Percentiles rank a stretch among this genome's conserved stretches.
Conservation (phyloP, 2,888 invertebrate genomes). For the Megamerina dolium region DNA sequence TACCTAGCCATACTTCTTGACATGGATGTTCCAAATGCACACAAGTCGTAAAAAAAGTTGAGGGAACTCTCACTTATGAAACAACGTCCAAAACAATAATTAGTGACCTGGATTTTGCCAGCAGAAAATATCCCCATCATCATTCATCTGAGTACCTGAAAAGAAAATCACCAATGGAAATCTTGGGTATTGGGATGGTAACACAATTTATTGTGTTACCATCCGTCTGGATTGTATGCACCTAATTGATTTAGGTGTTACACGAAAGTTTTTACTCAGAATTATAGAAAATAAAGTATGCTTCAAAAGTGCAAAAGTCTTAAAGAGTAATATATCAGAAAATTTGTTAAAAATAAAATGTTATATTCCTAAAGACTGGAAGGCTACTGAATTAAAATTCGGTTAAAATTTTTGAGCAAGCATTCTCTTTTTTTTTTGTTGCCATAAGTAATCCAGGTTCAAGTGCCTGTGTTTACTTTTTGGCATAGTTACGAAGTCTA, state of each 20-base stretch:
- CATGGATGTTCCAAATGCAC: constrained; percentile 6
- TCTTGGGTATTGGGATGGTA: background rate
- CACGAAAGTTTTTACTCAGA: background rate
- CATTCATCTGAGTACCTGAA: too few relatives aligned
- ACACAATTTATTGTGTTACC: background rate
- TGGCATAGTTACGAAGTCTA: too few relatives aligned
- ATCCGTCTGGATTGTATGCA: background rate
- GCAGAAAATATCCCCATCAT: background rate
- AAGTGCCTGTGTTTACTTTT: too few relatives aligned
- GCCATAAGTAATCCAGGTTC: too few relatives aligned
- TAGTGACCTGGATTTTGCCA: background rate
- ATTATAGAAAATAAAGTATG: background rate
- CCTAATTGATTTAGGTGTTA: background rate
- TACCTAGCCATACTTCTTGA: background rate
- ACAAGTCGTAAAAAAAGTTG: constrained; percentile 3
- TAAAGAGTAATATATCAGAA: background rate
- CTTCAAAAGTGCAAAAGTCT: background rate
- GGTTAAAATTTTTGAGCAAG: constrained; percentile 4
- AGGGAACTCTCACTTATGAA: background rate
- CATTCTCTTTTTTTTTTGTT: too few relatives aligned
- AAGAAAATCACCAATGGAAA: too few relatives aligned
- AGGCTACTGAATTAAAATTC: background rate
- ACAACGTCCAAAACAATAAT: background rate
- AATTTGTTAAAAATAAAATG: background rate
- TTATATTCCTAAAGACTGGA: background rate